Conservation (phyloP, 2,797 vertebrate species). For the Balearica regulorum region DNA sequence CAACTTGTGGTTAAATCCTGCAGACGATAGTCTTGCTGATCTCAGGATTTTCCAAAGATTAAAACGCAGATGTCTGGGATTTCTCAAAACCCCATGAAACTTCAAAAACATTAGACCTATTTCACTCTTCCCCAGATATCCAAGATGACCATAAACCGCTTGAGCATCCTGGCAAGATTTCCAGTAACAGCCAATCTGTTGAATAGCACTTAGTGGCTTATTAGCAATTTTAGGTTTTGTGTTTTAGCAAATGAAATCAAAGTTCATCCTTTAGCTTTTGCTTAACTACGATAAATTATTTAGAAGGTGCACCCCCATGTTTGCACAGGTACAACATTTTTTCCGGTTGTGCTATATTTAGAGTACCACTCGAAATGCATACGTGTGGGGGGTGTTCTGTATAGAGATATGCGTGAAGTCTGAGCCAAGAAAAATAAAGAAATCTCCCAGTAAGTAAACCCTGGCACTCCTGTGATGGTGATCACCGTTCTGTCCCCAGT, state of each 20-base stretch:
- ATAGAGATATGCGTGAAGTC: not conserved
- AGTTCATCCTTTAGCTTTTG: not conserved
- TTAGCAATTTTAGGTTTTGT: not conserved
- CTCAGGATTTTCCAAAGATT: conserved; percentile 50
- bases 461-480: not conserved
- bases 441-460: not conserved
- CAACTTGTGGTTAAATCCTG: conserved; percentile 46
- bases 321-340: not conserved
- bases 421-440: not conserved
- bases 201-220: not conserved
- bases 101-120: not conserved
- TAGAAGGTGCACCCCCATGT: not conserved
- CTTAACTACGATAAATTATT: not conserved
- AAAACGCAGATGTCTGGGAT: conserved; percentile 23
- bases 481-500: not conserved
- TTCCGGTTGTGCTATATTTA: not conserved
- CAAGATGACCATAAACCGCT: not conserved
- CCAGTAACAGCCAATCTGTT: not conserved
- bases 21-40: conserved; percentile 42
- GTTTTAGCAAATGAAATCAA: not conserved
- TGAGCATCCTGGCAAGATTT: not conserved
- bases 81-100: not conserved
- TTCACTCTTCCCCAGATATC: not conserved
- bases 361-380: not conserved
- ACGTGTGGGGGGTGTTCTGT: accelerated